Conservation (phyloP, 2,888 invertebrate genomes). For the Drosophila engyochracea region DNA sequence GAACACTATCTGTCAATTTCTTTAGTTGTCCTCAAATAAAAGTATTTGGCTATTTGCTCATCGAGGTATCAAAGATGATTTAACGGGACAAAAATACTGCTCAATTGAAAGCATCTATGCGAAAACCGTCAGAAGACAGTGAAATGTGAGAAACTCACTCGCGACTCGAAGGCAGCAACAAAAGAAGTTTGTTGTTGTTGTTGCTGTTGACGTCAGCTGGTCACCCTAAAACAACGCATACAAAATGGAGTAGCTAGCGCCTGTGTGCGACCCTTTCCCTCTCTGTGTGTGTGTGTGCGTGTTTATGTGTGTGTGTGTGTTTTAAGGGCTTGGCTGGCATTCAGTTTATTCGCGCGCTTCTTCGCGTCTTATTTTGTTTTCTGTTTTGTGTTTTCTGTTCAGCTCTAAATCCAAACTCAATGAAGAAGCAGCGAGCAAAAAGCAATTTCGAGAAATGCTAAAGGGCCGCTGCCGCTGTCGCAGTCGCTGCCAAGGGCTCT, state of each 20-base stretch:
- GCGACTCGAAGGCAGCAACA: background rate
- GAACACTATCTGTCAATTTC: too few relatives aligned
- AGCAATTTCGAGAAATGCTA: conserved; percentile 71
- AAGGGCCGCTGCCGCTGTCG: conserved; percentile 45
- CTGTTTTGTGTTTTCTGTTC: conserved; percentile 7
- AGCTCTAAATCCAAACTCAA: conserved; percentile 34
- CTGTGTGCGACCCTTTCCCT: conserved; percentile 23
- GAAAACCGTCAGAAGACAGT: conserved; percentile 10
- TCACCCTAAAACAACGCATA: conserved; percentile 68
- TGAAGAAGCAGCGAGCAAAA: conserved; percentile 41
- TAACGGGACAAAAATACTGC: conserved; percentile 2
- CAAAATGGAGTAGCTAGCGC: conserved; percentile 70
- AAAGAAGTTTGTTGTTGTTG: conserved; percentile 12
- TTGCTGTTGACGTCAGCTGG: conserved; percentile 55
- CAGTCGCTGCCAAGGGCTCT: conserved; percentile 24
- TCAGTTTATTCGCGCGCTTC: conserved; percentile 45
- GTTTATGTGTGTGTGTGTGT: conserved; percentile 30
- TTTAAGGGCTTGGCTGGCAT: conserved; percentile 55
- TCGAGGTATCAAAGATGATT: conserved; percentile 71
- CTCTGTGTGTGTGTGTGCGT: conserved; percentile 13
- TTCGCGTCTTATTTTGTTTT: conserved; percentile 24
- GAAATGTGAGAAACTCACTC: conserved; percentile 25
- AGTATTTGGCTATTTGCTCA: conserved; percentile 56
- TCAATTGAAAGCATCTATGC: conserved; percentile 7
- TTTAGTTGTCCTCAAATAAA: too few relatives aligned